Base-by-base conservation (phyloP, 2,888 invertebrate species). In the Eubasilissa splendida region DNA sequence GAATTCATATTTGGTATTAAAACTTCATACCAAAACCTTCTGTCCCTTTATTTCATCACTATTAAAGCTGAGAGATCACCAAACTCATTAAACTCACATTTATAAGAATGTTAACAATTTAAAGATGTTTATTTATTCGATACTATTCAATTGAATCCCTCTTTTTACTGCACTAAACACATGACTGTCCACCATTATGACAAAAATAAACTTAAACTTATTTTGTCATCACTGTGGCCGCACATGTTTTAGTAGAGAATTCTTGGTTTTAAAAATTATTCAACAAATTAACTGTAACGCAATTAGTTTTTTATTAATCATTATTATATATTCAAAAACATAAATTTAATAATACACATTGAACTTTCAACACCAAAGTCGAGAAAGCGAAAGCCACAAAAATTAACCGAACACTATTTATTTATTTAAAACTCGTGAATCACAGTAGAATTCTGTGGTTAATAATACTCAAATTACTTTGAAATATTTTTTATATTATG, bases 21-120 rank as follows among this genome's bases (percentile, higher is more conserved):
- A 80, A 78, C 50, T 70, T 58, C 63, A 79, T 83, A 83, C 83
- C 83, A 79, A 81, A 74, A 66, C 74, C n/a, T 58, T 22, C 53
- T 42, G 71, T 80, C 76, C 66, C 70, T 54, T 71, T 63, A 79
- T 70, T 76, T 81, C 82, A 81, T 60, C 81, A 83, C 80, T 80
- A 82, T 83, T 83, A 83, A 83, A 83, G 83, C 83, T 83, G 81
- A 70, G 81, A 82, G 82, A 83, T 83, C 83, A 82, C 83, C 81
- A 78, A 79, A 81, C 80, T 83, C 74, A 79, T 76, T 76, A 65
- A 53, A 76, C 33, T 77, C 79, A 74, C 82, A 77, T 74, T 82
- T 82, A 63, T 77, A 53, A 65, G 42, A 42, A 80, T 52, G 63
- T 63, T 22, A 11, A 52, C 14, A 14, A 78, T 79, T 66, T 73